Base-by-base conservation (phyloP, 1,140 invertebrate species). In the Drosophila setifemur region DNA sequence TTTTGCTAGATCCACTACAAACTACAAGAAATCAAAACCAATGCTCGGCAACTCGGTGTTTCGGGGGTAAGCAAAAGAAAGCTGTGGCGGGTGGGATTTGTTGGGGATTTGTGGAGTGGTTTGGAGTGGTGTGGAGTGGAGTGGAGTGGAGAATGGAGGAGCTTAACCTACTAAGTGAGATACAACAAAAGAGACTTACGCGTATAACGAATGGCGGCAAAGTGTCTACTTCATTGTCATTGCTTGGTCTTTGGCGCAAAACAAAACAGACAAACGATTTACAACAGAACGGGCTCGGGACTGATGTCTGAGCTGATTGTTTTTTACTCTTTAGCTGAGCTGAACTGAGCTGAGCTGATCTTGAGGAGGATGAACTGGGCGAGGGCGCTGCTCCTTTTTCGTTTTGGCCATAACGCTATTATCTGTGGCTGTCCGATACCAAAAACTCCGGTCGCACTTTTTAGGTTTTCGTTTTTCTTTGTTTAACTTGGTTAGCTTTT, bases 201-300 rank as follows among this genome's bases (percentile, higher is more conserved):
- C 81, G 82, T 81, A 86, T 81, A 86, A 85, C 81, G 73, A 57
- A 86, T 83, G 70, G 75, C 81, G 81, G 81, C 81, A 86, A 85
- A 79, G 70, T 83, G 81, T 83, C 70, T 79, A 78, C 43, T 77
- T 64, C 78, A 73, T 77, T 83, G 77, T 82, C 58, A 49, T 64
- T 71, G 73, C 47, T 39, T 44, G 9, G n/a, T n/a, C n/a, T 61
- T 48, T 60, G 67, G 53, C 52, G 60, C n/a, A 68, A 69, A 77
- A 58, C 63, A 73, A 83, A 82, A 54, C 29, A 70, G 68, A 78
- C 78, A 83, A 78, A 73, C 73, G 53, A 73, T 78, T 26, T 85
- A 78, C 74, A 73, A 50, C 19, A 39, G 14, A 61, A 68, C 60
- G 76, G 50, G 44, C 50, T 73, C 39, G 33, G 29, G 63, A 67